Percentiles rank a stretch among this genome's conserved stretches.
These are phyloP conservation scores for Craterocephalus amniculus DNA, from an alignment of 2,797 vertebrate species.

Conservation along the genomic window DNA sequence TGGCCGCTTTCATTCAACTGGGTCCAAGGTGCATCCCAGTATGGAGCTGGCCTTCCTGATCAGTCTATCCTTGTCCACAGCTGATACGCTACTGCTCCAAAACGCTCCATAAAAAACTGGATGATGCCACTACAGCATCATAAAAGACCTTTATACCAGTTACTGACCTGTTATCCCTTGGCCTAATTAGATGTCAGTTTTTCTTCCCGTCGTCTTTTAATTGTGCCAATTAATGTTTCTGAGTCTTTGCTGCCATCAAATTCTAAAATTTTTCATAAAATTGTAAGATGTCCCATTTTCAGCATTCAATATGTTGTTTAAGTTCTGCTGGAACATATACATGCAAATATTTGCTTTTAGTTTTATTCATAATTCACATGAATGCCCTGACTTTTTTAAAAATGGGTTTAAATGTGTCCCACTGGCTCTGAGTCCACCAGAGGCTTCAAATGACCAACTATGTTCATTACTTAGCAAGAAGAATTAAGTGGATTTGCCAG, in stretches of 20 bases:
- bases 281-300: background rate
- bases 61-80: background rate
- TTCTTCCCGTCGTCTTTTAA: background rate
- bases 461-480: background rate
- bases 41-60: background rate
- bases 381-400: background rate
- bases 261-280: background rate
- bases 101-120: too few relatives aligned
- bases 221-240: background rate
- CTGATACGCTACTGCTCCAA: background rate
- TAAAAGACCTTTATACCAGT: too few relatives aligned
- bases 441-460: too few relatives aligned
- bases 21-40: background rate
- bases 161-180: background rate
- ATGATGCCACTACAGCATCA: too few relatives aligned
- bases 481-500: background rate
- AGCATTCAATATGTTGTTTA: background rate
- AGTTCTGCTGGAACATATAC: background rate
- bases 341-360: background rate
- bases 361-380: background rate
- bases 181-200: background rate
- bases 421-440: background rate
- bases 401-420: background rate
- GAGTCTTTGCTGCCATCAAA: background rate
- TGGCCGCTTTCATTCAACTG: background rate